phyloP scores from a whole-genome alignment of 2,113 vertebrate genomes.

The Elephantulus edwardii region DNA sequence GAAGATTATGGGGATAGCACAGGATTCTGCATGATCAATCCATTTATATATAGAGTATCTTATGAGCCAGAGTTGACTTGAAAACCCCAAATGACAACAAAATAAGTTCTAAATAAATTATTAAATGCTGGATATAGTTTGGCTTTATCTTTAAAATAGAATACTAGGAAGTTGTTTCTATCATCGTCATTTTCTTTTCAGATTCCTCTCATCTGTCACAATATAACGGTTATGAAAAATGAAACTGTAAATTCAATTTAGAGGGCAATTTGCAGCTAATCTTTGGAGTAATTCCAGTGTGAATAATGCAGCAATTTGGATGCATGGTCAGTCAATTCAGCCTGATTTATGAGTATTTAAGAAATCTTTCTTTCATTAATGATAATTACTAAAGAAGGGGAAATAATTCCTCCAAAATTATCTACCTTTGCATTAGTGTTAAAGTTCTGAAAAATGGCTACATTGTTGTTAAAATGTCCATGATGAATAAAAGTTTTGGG shows the following conservation, averaged over 20 bases:
- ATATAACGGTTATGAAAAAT: constrained; percentile 88
- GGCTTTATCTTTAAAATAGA: constrained; percentile 79
- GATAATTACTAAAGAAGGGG: constrained; percentile 86
- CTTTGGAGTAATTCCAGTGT: constrained; percentile 89
- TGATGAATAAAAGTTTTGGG: constrained; percentile 63
- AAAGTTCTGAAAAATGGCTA: constrained; percentile 76
- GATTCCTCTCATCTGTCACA: constrained; percentile 86
- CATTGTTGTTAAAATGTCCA: constrained; percentile 79
- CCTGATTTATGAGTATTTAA: constrained; percentile 88
- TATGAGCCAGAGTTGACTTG: no score
- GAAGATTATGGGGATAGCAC: no score
- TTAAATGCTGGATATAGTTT: constrained; percentile 81
- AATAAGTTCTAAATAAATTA: no score
- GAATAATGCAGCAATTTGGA: constrained; percentile 89
- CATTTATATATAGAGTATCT: no score
- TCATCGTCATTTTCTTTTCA: constrained; percentile 84
- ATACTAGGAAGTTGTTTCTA: constrained; percentile 80
- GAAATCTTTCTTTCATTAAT: constrained; percentile 86
- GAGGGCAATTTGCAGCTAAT: constrained; percentile 90
- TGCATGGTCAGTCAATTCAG: constrained; percentile 87
- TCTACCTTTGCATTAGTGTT: constrained; percentile 76
- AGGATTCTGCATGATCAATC: no score
- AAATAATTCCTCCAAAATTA: constrained; percentile 84
- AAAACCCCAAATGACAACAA: no score
- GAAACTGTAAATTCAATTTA: constrained; percentile 91